These are phyloP conservation scores for Cottus gobio DNA, from an alignment of 2,113 vertebrate species.

Conservation along the genomic window DNA sequence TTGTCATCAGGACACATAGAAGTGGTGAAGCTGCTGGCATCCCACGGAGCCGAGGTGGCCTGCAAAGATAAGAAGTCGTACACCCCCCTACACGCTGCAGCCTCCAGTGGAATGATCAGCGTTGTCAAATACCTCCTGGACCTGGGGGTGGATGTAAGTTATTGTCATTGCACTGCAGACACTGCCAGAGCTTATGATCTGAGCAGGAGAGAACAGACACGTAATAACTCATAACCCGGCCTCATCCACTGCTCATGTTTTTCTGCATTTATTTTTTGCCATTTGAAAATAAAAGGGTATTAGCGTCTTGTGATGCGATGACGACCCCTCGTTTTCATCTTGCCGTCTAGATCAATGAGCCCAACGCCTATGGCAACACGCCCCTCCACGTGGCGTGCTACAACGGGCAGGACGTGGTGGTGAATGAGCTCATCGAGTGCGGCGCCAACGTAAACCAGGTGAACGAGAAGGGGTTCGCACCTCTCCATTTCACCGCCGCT, in stretches of 20 bases:
- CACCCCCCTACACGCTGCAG: slow-evolving; percentile 95
- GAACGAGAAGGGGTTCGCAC: slow-evolving; percentile 96
- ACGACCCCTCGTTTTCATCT: neutral
- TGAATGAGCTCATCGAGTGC: slow-evolving; percentile 96
- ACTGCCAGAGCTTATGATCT: neutral
- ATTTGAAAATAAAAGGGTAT: neutral
- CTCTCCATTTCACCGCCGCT: slow-evolving; percentile 96
- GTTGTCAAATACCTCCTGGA: slow-evolving; percentile 97
- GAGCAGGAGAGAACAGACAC: neutral
- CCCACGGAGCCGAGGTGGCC: slow-evolving; percentile 94
- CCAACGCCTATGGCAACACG: slow-evolving; percentile 96
- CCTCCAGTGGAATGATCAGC: slow-evolving; percentile 97
- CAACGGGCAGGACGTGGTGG: slow-evolving; percentile 98
- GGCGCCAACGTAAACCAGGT: slow-evolving; percentile 97
- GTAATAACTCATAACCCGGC: neutral
- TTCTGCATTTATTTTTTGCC: neutral
- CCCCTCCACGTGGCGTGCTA: slow-evolving; percentile 98
- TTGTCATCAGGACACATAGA: slow-evolving; percentile 91
- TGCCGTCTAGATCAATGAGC: slow-evolving; percentile 91
- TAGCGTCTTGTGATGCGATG: neutral
- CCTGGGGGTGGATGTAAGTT: slow-evolving; percentile 95
- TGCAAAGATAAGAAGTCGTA: slow-evolving; percentile 99
- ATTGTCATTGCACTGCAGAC: slow-evolving; percentile 2
- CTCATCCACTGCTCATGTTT: neutral
- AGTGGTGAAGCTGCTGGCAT: slow-evolving; percentile 94